phyloP scores from a whole-genome alignment of 2,888 invertebrate species.

The Buathra laborator region DNA sequence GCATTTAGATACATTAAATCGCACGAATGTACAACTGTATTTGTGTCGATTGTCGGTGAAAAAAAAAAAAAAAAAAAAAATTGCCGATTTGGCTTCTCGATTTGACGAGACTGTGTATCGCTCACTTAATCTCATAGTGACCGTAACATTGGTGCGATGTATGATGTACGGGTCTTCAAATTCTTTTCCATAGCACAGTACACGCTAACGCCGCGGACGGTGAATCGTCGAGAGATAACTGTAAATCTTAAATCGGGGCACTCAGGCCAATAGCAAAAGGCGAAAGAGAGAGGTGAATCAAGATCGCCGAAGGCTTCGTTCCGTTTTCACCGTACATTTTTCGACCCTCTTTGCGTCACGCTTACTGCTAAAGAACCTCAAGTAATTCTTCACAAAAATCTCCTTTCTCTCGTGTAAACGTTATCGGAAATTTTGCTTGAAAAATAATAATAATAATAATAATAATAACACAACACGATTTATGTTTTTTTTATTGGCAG shows the following conservation, averaged over 20 bases:
- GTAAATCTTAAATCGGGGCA: conserved; percentile 60
- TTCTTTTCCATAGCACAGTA: conserved; percentile 23
- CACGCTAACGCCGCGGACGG: background rate
- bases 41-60: too few species aligned
- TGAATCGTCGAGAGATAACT: conserved; percentile 52
- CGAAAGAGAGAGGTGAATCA: conserved; percentile 33
- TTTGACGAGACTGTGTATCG: background rate
- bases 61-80: background rate
- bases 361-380: background rate
- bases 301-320: conserved; percentile 3
- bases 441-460: background rate
- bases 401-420: background rate
- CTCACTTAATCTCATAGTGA: background rate
- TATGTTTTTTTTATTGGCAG: too few species aligned
- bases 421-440: background rate
- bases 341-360: conserved; percentile 5
- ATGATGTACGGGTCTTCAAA: background rate
- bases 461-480: background rate
- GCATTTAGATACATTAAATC: too few species aligned
- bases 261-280: conserved; percentile 56
- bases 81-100: background rate
- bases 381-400: background rate
- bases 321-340: conserved; percentile 24
- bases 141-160: background rate
- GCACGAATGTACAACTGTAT: too few species aligned